Conservation (phyloP, 2,888 invertebrate genomes). For the Caradrina clavipalpis region DNA sequence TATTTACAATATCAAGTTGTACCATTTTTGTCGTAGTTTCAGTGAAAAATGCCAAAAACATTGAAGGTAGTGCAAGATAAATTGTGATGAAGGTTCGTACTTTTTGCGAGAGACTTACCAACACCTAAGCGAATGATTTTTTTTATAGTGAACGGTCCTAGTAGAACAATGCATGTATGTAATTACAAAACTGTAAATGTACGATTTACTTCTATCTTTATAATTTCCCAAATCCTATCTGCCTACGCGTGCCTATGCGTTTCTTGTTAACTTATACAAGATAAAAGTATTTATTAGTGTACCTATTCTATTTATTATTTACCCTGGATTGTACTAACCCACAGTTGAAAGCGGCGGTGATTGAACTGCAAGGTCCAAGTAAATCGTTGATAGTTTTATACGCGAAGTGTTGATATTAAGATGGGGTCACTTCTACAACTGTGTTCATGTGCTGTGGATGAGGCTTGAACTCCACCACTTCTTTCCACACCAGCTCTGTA, state of each 20-base stretch:
- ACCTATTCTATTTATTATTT: constrained; percentile 47
- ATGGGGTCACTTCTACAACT: constrained; percentile 85
- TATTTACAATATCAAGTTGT: too few relatives aligned
- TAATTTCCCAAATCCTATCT: neutral
- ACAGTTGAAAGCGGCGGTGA: constrained; percentile 51
- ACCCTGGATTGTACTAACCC: constrained; percentile 64
- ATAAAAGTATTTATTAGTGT: constrained; percentile 36
- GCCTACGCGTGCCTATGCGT: constrained; percentile 11
- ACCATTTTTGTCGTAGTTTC: neutral
- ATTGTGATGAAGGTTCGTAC: too few relatives aligned
- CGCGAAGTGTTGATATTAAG: constrained; percentile 67
- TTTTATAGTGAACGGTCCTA: too few relatives aligned
- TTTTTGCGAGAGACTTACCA: too few relatives aligned
- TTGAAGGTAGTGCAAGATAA: too few relatives aligned
- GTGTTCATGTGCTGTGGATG: constrained; percentile 90
- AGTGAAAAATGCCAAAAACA: neutral
- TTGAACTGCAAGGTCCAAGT: constrained; percentile 45
- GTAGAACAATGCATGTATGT: neutral
- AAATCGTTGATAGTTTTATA: constrained; percentile 17
- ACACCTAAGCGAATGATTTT: too few relatives aligned
- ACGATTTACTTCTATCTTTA: neutral
- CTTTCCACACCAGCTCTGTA: constrained; percentile 95
- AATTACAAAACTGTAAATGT: constrained; percentile 5
- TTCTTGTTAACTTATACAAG: constrained; percentile 4
- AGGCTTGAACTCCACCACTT: constrained; percentile 95